Evolutionary conservation across 2,888 invertebrate genomes (phyloP), one percentile per base, ranked within the genome.

Genomic region (Conomelus anceps): DNA sequence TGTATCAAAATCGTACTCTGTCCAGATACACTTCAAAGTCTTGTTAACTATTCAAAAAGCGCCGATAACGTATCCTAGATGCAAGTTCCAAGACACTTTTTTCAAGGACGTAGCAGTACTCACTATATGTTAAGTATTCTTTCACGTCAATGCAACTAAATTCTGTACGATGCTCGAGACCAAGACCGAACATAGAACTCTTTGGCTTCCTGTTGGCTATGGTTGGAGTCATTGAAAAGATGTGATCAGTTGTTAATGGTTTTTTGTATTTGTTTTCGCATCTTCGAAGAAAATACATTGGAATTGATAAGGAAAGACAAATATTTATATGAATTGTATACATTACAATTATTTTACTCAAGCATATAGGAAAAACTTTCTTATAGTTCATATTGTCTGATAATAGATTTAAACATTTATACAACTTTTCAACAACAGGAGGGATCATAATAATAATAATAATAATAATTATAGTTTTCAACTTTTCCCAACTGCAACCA

Each of bases 1-100:
- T 63, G 63, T 63, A 63, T 63, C 63, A 63, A 63, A 63, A 63
- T 63, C n/a, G 20, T 63, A 20, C 20, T n/a, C 63, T 63, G 63
- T 63, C 63, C 63, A n/a, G 63, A 63, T 63, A 63, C 63, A 63
- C 63, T 63, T n/a, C 63, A 86, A 86, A 23, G 86, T 86, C n/a
- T 26, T 86, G 86, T 86, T 86, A 86, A 86, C 86, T 86, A 86
- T 86, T 26, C 23, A 86, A 24, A 86, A 86, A 86, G 86, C 29
- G 86, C 29, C 86, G 22, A 23, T 23, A 86, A 86, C 26, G 26
- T 24, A 24, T 24, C n/a, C 86, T 86, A 26, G 26, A 24, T 24
- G 29, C 22, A 22, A 86, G 26, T 26, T 86, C 26, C 23, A 26
- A 86, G 86, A 86, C 86, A 86, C 86, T 24, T 86, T 26, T 86